Base-by-base conservation (phyloP, 2,797 vertebrate species). In the Denticeps clupeoides region DNA sequence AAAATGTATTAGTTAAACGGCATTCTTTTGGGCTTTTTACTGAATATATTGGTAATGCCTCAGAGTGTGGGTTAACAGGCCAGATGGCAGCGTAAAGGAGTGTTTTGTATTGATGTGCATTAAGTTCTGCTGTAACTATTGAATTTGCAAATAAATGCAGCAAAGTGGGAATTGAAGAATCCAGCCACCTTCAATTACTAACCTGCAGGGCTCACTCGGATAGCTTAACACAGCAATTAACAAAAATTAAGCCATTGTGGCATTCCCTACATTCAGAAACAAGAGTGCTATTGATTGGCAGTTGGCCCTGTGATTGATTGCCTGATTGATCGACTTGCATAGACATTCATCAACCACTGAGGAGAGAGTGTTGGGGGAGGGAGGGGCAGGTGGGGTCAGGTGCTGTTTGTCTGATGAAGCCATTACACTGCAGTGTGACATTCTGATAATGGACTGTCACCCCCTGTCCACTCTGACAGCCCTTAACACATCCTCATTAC, bases 221-320 rank as follows among this genome's bases (percentile, higher is more conserved):
- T 82, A 74, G 78, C 78, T 83, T 83, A 83, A 83, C 72, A 57
- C 81, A 74, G 81, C 83, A 84, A 86, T 86, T 86, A 86, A 82
- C 82, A 86, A 82, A 79, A 79, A 86, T 86, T 86, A 83, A 84
- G 78, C 71, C 69, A 71, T 70, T 77, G 73, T 78, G 78, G 66
- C 78, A 51, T 75, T 80, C 74, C 58, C 64, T 63, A 62, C 69
- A 62, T 71, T 65, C 49, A 46, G 73, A 73, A 85, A 82, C 82
- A 75, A 84, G 79, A 76, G 64, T 52, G 27, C 51, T 71, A 86
- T 84, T 79, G 82, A 84, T 82, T 72, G 78, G 72, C 72, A 75
- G 72, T 79, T 80, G 79, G 77, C 72, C 76, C 62, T 67, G n/a
- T 79, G 70, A 86, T 82, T 82, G 81, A 83, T 82, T 60, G 45